Percentiles rank a stretch among this genome's conserved stretches.
phyloP scores from a whole-genome alignment of 2,888 invertebrate genomes.

The Metallyticus violacea region DNA sequence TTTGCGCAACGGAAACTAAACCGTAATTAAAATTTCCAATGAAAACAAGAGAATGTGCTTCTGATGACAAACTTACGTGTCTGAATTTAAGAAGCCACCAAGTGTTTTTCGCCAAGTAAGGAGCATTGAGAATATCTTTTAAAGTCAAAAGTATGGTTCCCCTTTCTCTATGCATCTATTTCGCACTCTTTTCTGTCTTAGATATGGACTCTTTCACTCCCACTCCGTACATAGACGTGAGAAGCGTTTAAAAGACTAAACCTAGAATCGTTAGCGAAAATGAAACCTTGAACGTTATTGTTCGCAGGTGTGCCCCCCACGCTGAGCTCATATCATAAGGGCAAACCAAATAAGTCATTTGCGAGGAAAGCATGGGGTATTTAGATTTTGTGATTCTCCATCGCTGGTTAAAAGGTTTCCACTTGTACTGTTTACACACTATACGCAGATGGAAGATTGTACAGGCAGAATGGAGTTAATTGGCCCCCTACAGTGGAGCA shows the following conservation, averaged over 20 bases:
- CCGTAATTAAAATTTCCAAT: too few relatives aligned
- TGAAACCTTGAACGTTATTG: background rate
- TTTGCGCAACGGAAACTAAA: too few relatives aligned
- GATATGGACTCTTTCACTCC: too few relatives aligned
- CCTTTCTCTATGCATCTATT: too few relatives aligned
- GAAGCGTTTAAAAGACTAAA: background rate
- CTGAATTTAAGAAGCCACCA: too few relatives aligned
- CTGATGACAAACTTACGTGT: too few relatives aligned
- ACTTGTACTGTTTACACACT: background rate
- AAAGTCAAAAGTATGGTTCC: too few relatives aligned
- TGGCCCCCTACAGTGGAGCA: background rate
- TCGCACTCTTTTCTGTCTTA: too few relatives aligned
- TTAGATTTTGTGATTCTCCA: background rate
- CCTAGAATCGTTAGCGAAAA: background rate
- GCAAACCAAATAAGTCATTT: background rate
- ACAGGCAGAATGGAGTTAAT: background rate
- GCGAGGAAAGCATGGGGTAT: background rate
- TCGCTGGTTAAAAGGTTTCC: background rate
- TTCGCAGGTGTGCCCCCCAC: background rate
- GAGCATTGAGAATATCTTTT: too few relatives aligned
- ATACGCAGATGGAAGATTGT: background rate
- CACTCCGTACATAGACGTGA: background rate
- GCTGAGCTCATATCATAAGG: background rate
- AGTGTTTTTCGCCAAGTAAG: too few relatives aligned
- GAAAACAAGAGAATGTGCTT: too few relatives aligned